These are phyloP conservation scores for Petrocephalus zakoni DNA, from an alignment of 2,113 vertebrate species.

Conservation along the genomic window DNA sequence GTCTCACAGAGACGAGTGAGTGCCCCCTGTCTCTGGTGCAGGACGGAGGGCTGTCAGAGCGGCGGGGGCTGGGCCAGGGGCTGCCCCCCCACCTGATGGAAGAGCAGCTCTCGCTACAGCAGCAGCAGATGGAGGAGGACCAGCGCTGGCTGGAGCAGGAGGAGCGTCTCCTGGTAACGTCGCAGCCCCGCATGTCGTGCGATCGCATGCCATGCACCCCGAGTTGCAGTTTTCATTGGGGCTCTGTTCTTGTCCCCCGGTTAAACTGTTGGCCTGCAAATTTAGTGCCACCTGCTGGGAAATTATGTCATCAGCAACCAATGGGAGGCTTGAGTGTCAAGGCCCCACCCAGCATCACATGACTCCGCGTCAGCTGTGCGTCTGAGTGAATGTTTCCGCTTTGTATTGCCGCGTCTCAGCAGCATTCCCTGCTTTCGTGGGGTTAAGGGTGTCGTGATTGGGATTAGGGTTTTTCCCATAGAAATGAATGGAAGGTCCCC, in stretches of 20 bases:
- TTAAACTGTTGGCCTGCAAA: background rate
- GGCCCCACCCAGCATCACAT: background rate
- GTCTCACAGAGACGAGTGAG: background rate
- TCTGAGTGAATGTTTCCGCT: background rate
- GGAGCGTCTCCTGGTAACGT: conserved; percentile 82
- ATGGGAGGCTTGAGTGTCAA: background rate
- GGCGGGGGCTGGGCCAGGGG: conserved; percentile 73
- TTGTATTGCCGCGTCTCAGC: background rate
- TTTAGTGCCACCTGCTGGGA: background rate
- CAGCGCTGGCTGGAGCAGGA: conserved; percentile 92
- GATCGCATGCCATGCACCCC: background rate
- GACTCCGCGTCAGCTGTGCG: background rate
- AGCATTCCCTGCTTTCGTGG: background rate
- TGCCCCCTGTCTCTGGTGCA: conserved; percentile 30
- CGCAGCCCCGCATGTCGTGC: background rate
- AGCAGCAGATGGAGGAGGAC: conserved; percentile 94
- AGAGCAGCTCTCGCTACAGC: conserved; percentile 85
- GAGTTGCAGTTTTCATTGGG: background rate
- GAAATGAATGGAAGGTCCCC: too few relatives aligned
- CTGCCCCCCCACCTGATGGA: conserved; percentile 81
- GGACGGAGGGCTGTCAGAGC: conserved; percentile 75
- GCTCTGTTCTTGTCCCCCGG: background rate
- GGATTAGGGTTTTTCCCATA: too few relatives aligned
- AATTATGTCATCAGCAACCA: background rate
- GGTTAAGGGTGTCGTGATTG: too few relatives aligned